Evolutionary conservation across 2,113 vertebrate species (phyloP).

Genomic region (Aleadryas rufinucha): DNA sequence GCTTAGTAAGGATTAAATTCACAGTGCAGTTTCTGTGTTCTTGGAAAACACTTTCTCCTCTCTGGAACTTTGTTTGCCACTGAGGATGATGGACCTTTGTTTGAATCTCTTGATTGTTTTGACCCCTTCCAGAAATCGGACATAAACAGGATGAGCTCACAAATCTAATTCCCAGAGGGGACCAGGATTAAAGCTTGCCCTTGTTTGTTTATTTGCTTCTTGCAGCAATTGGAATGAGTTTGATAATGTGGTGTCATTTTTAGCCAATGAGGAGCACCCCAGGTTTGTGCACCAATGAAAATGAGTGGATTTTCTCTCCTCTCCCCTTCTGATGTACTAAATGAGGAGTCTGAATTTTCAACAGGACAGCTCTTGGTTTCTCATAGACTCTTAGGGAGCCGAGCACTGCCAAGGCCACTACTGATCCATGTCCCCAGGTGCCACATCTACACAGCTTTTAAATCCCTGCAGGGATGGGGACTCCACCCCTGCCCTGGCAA

Average conservation of each 20-base stretch:
- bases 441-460: background rate
- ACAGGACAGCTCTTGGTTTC: rapidly evolving
- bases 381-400: background rate
- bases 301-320: background rate
- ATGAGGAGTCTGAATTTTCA: background rate
- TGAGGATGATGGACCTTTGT: background rate
- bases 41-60: background rate
- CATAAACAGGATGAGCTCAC: background rate
- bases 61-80: background rate
- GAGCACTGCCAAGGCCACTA: background rate
- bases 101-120: background rate
- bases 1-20: background rate
- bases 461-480: background rate
- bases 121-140: background rate
- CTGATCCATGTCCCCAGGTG: background rate
- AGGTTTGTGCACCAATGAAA: background rate
- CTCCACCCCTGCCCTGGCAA: background rate
- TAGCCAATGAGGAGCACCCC: background rate
- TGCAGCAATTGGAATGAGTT: background rate
- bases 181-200: background rate
- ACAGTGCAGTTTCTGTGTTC: background rate
- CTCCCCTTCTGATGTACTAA: background rate
- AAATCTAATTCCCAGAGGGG: background rate
- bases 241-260: rapidly evolving
- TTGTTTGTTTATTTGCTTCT: background rate